Evolutionary conservation across 2,113 vertebrate genomes (phyloP).

Genomic region (Prionailurus bengalensis): DNA sequence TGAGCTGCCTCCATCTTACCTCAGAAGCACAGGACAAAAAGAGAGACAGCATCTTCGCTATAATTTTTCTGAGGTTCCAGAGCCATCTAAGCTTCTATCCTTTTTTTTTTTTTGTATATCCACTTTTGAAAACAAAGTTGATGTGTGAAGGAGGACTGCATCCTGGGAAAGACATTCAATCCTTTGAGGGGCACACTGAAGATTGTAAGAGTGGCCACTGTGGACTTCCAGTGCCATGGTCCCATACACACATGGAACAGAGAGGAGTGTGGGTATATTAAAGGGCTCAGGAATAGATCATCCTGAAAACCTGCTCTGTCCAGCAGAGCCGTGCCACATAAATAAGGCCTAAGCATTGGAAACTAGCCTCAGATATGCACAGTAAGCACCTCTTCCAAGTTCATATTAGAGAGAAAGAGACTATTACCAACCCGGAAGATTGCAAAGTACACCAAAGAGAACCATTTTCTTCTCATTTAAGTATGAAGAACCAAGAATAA

Average conservation of each 20-base stretch:
- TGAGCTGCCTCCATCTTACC: not conserved
- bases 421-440: not conserved
- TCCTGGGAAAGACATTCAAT: not conserved
- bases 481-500: not conserved
- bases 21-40: not conserved
- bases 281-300: not conserved
- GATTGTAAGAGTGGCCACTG: not conserved
- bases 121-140: not conserved
- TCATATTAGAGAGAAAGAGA: not conserved
- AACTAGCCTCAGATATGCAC: not conserved
- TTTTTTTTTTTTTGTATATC: not conserved
- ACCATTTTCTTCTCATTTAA: not conserved
- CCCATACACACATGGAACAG: not conserved
- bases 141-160: not conserved
- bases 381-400: not conserved
- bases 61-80: not conserved
- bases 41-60: not conserved
- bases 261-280: no score
- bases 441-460: not conserved
- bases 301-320: not conserved
- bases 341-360: not conserved
- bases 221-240: not conserved
- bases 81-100: not conserved
- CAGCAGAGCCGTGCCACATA: not conserved
- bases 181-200: not conserved